A percentile compares a stretch with the other conserved stretches of the same genome.
These are phyloP conservation scores for Morus bassanus DNA, from an alignment of 2,797 vertebrate genomes.

Conservation along the genomic window DNA sequence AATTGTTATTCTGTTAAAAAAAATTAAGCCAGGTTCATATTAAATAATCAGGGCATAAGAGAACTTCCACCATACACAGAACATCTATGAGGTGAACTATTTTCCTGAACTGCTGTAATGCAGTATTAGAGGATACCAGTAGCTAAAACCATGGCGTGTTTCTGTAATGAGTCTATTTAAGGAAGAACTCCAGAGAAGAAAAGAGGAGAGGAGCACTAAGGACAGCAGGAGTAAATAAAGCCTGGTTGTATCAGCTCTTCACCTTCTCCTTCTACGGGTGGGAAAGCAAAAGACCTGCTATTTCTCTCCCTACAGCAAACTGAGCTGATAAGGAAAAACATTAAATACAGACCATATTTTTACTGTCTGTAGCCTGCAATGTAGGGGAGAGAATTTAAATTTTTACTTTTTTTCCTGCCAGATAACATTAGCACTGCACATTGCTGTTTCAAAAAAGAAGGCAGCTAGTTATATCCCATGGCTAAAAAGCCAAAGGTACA, in stretches of 20 bases:
- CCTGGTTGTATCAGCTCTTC: background rate
- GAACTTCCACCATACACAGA: background rate
- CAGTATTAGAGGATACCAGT: background rate
- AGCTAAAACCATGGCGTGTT: background rate
- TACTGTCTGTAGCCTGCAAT: background rate
- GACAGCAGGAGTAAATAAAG: background rate
- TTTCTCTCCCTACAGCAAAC: background rate
- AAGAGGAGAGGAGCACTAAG: background rate
- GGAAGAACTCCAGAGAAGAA: background rate
- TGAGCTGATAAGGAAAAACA: background rate
- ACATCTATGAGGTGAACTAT: background rate
- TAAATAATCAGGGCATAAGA: background rate
- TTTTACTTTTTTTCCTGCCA: background rate
- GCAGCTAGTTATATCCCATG: background rate
- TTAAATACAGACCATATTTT: background rate
- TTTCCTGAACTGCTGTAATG: background rate
- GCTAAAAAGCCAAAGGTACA: background rate
- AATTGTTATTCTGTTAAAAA: background rate
- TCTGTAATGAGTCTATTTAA: background rate
- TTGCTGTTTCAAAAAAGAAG: background rate
- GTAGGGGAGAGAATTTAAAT: background rate
- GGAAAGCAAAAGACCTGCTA: background rate
- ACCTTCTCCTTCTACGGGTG: background rate
- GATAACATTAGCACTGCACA: background rate
- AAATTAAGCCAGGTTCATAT: background rate